phyloP scores from a whole-genome alignment of 1,140 invertebrate species.

The Camponotus vicinus region DNA sequence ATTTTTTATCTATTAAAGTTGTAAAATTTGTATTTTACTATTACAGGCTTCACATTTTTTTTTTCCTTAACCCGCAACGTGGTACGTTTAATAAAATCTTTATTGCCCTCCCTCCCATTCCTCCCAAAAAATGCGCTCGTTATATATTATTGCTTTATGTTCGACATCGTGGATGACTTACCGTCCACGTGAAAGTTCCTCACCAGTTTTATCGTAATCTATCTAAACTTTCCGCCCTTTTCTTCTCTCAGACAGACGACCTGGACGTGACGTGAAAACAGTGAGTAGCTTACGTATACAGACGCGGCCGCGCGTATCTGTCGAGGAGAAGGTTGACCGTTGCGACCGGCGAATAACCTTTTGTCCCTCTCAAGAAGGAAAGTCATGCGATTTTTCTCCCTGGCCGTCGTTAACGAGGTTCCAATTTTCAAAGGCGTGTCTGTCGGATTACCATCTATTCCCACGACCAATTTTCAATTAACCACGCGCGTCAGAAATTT shows the following conservation, averaged over 20 bases:
- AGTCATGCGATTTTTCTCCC: conserved; percentile 56
- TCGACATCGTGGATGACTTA: conserved; percentile 44
- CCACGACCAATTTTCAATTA: conserved; percentile 36
- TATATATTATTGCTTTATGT: conserved; percentile 40
- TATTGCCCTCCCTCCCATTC: not conserved
- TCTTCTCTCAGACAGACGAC: conserved; percentile 69
- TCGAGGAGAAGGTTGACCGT: conserved; percentile 60
- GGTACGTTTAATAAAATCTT: not conserved
- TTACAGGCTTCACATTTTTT: not conserved
- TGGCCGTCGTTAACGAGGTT: conserved; percentile 27
- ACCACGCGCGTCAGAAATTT: not conserved
- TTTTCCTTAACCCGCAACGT: no score
- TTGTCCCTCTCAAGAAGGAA: conserved; percentile 55
- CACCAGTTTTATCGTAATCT: conserved; percentile 70
- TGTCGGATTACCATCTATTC: conserved; percentile 46
- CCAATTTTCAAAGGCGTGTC: conserved; percentile 15
- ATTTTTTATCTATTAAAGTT: not conserved
- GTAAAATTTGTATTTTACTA: not conserved
- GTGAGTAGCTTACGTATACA: conserved; percentile 54
- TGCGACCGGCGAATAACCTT: conserved; percentile 71
- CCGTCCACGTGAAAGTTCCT: conserved; percentile 29
- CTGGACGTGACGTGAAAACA: conserved; percentile 70
- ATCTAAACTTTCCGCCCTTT: conserved; percentile 70
- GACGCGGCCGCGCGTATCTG: conserved; percentile 58
- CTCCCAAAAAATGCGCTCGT: not conserved